Conservation (phyloP, 2,797 vertebrate genomes). For the Selene dorsalis region DNA sequence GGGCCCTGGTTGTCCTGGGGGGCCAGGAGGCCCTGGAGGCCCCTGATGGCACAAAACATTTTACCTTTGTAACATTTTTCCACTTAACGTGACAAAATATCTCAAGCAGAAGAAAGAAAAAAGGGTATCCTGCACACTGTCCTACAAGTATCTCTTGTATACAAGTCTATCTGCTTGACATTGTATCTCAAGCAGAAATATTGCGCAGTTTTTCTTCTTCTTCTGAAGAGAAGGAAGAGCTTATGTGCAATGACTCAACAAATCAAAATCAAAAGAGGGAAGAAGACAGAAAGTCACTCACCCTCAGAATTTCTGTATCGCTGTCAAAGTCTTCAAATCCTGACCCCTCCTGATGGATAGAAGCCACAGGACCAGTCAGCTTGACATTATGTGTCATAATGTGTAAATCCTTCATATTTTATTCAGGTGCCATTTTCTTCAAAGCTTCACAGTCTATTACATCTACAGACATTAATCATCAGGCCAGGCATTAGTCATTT, state of each 20-base stretch:
- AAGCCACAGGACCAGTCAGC: not conserved
- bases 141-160: too few relatives aligned
- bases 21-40: constrained; percentile 89
- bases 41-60: constrained; percentile 78
- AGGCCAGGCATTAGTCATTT: not conserved
- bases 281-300: constrained; percentile 58
- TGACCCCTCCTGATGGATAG: constrained; percentile 85
- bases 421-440: not conserved
- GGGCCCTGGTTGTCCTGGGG: constrained; percentile 81
- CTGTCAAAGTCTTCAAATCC: constrained; percentile 86
- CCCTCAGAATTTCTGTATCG: constrained; percentile 83
- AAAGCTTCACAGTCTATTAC: not conserved
- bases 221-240: not conserved
- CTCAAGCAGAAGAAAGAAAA: too few relatives aligned
- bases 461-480: not conserved
- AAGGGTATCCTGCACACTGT: too few relatives aligned
- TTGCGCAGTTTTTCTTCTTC: not conserved
- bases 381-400: too few relatives aligned
- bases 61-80: not conserved
- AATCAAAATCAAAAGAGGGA: not conserved
- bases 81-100: not conserved
- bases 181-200: too few relatives aligned
- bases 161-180: too few relatives aligned
- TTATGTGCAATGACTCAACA: not conserved
- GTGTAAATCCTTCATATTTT: not conserved